These are phyloP conservation scores for Andrena praecox DNA, from an alignment of 2,888 invertebrate genomes.

Conservation along the genomic window DNA sequence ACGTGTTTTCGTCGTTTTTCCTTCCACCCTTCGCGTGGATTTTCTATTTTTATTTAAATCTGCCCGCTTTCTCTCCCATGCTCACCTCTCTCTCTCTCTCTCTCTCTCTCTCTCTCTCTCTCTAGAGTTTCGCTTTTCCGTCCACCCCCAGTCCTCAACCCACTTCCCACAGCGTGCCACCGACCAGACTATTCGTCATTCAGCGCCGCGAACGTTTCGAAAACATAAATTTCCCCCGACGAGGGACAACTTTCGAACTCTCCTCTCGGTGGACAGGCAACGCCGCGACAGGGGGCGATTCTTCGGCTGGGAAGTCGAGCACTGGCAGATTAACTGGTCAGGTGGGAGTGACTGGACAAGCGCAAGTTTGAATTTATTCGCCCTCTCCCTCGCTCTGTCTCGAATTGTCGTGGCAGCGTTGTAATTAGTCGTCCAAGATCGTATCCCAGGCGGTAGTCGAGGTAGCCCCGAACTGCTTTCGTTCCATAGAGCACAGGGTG, in stretches of 20 bases:
- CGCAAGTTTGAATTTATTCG: conserved; percentile 28
- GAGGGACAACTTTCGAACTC: conserved; percentile 52
- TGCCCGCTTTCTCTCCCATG: too few species aligned
- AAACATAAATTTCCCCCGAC: conserved; percentile 64
- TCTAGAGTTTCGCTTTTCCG: conserved; percentile 1
- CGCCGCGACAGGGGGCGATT: conserved; percentile 5
- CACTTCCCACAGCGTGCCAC: not conserved
- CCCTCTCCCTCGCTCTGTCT: not conserved
- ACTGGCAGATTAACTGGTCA: conserved; percentile 49
- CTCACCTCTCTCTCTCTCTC: not conserved
- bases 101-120: not conserved
- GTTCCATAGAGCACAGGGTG: not conserved
- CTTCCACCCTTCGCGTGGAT: not conserved
- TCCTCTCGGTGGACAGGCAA: not conserved
- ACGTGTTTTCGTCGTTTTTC: not conserved
- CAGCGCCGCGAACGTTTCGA: conserved; percentile 48
- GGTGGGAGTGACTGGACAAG: conserved; percentile 13
- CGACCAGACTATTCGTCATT: conserved; percentile 58
- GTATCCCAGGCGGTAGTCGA: not conserved
- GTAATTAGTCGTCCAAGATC: conserved; percentile 15
- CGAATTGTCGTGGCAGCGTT: not conserved
- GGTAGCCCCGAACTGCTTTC: not conserved
- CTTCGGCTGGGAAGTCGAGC: conserved; percentile 28
- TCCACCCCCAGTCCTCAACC: not conserved
- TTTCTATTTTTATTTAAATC: conserved; percentile 27